Percentiles rank a stretch among this genome's conserved stretches.
phyloP scores from a whole-genome alignment of 2,888 invertebrate species.

The Cryptus armator region DNA sequence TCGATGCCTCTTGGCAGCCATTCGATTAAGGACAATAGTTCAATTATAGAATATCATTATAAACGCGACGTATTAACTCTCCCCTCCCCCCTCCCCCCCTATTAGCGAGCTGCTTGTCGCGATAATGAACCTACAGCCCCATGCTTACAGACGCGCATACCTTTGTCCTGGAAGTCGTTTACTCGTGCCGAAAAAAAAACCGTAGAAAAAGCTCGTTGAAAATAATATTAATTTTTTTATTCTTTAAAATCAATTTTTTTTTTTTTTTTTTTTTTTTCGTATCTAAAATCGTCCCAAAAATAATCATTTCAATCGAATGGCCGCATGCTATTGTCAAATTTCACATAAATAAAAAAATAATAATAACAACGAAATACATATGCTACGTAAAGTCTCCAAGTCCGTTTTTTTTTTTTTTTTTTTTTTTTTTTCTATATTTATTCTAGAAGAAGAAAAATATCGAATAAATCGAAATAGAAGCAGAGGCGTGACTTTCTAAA shows the following conservation, averaged over 20 bases:
- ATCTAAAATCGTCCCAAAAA: slow-evolving; percentile 8
- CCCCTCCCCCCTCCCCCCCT: not conserved
- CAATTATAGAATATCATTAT: slow-evolving; percentile 72
- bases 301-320: slow-evolving; percentile 57
- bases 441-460: slow-evolving; percentile 34
- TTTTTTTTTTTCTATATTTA: not conserved
- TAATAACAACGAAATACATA: not conserved
- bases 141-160: slow-evolving; percentile 80
- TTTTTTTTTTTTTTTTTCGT: not conserved
- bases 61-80: slow-evolving; percentile 73
- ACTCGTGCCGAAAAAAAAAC: not conserved
- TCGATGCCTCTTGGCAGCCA: slow-evolving; percentile 65
- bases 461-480: slow-evolving; percentile 42
- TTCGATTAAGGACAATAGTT: slow-evolving; percentile 70
- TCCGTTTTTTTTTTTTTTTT: not conserved
- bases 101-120: not conserved
- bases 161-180: slow-evolving; percentile 65
- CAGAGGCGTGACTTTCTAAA: slow-evolving; percentile 32
- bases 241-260: not conserved
- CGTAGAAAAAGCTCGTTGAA: not conserved
- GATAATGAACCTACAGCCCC: slow-evolving; percentile 75
- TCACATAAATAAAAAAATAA: slow-evolving; percentile 4
- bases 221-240: not conserved
- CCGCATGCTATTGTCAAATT: slow-evolving; percentile 6
- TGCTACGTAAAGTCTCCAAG: slow-evolving; percentile 28